These are phyloP conservation scores for Anarrhichthys ocellatus DNA, from an alignment of 2,113 vertebrate species.

Conservation along the genomic window DNA sequence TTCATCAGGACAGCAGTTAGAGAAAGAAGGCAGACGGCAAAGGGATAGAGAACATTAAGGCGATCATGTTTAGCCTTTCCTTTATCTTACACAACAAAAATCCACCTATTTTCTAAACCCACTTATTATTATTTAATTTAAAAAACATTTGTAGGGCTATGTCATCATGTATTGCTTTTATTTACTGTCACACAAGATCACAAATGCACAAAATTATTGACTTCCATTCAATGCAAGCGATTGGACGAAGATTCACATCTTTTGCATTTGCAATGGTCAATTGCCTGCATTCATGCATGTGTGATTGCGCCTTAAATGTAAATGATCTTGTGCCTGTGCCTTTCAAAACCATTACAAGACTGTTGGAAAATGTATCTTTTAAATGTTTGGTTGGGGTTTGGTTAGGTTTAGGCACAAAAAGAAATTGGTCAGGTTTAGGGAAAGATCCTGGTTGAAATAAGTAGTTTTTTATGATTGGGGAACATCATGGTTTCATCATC, in stretches of 20 bases:
- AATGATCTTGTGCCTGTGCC: background rate
- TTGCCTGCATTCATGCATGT: background rate
- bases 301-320: background rate
- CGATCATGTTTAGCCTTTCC: constrained; percentile 2
- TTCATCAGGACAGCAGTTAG: constrained; percentile 39
- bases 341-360: background rate
- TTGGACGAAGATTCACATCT: background rate
- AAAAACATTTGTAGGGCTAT: background rate
- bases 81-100: background rate
- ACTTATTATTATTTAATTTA: background rate
- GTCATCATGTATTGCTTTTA: background rate
- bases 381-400: background rate
- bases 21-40: constrained; percentile 29
- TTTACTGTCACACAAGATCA: background rate
- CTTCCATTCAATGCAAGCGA: background rate
- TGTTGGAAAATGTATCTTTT: background rate
- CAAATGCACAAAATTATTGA: background rate
- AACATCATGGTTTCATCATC: background rate
- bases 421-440: background rate
- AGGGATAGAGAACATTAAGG: constrained; percentile 34
- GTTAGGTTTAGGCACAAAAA: background rate
- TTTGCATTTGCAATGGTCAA: background rate
- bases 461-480: background rate
- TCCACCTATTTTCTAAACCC: background rate
- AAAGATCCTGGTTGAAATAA: background rate